Evolutionary conservation across 2,888 invertebrate genomes (phyloP), one percentile per base, ranked within the genome.

Genomic region (Hanleya hanleyi): DNA sequence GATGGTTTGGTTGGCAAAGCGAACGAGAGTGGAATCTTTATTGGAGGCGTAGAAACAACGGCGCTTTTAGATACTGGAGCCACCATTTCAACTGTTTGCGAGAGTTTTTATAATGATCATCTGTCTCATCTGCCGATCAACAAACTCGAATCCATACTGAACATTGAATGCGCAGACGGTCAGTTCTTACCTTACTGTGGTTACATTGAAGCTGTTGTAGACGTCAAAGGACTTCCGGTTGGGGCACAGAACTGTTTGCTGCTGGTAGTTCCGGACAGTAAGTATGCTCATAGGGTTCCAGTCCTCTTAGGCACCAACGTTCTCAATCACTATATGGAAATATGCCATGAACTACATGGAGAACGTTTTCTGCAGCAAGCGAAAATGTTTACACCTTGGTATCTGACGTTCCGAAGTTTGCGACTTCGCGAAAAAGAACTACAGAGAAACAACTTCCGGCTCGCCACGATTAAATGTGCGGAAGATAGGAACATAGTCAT

Each of bases 141-240:
- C 12, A 12, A 12, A 57, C 57, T 57, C 9, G 57, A 57, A 9
- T 57, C 57, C 18, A 57, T 57, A n/a, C n/a, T 57, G 26, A 57
- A 57, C 26, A 57, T 76, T 35, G 75, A 76, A 65, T 78, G 75
- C 69, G 78, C 78, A 15, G 78, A 74, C 62, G 76, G 78, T 22
- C 38, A 70, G 22, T 18, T 18, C 18, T 38, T 77, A 38, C 78
- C 76, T 32, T 78, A 78, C 22, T 0, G 26, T 49, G 78, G 74
- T 15, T 78, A 70, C 47, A 70, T 76, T 32, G 69, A 71, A 37
- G 32, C 64, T 15, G 61, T 66, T 5, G 29, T 78, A 18, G 12
- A 41, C 15, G 26, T 51, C 1, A n/a, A n/a, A n/a, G n/a, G n/a
- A n/a, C n/a, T n/a, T n/a, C n/a, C n/a, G n/a, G n/a, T n/a, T n/a